phyloP scores from a whole-genome alignment of 2,113 vertebrate species.

The Nannospalax galili region DNA sequence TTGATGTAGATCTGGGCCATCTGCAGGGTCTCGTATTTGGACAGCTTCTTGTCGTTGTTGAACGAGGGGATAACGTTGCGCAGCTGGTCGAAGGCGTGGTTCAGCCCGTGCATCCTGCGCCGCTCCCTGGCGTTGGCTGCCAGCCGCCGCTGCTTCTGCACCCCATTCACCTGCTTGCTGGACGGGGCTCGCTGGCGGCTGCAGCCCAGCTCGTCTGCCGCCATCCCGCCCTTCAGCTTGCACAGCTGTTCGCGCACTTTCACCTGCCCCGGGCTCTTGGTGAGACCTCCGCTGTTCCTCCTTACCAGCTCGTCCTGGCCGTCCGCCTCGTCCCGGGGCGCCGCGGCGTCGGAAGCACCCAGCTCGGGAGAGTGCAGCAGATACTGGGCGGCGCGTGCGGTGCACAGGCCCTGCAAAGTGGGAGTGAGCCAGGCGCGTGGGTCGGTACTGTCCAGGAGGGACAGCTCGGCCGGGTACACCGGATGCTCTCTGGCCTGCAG shows the following conservation, averaged over 20 bases:
- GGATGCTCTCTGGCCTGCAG: slow-evolving; percentile 79
- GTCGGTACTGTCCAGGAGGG: slow-evolving; percentile 89
- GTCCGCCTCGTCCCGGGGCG: slow-evolving; percentile 76
- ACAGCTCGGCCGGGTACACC: slow-evolving; percentile 83
- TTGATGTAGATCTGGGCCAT: slow-evolving; percentile 99
- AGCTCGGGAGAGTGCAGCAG: slow-evolving; percentile 86
- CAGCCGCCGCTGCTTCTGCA: slow-evolving; percentile 93
- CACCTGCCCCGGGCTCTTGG: slow-evolving; percentile 57
- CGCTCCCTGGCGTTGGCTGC: slow-evolving; percentile 96
- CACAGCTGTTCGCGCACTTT: slow-evolving; percentile 79
- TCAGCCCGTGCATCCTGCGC: slow-evolving; percentile 96
- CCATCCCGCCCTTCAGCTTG: slow-evolving; percentile 72
- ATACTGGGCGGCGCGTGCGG: slow-evolving; percentile 90
- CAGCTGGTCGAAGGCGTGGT: slow-evolving; percentile 97
- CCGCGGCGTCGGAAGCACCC: slow-evolving; percentile 84
- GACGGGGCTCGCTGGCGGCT: slow-evolving; percentile 86
- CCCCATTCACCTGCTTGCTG: slow-evolving; percentile 86
- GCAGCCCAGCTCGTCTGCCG: slow-evolving; percentile 80
- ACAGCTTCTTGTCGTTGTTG: slow-evolving; percentile 98
- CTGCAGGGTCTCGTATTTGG: slow-evolving; percentile 98
- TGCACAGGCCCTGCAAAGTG: slow-evolving; percentile 88
- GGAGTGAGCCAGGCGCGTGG: slow-evolving; percentile 93
- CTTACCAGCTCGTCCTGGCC: slow-evolving; percentile 81
- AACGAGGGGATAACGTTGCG: slow-evolving; percentile 97
- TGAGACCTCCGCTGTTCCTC: slow-evolving; percentile 71